Percentiles rank a stretch among this genome's conserved stretches.
Conservation (phyloP, 2,113 vertebrate genomes). For the Probosciger aterrimus region DNA sequence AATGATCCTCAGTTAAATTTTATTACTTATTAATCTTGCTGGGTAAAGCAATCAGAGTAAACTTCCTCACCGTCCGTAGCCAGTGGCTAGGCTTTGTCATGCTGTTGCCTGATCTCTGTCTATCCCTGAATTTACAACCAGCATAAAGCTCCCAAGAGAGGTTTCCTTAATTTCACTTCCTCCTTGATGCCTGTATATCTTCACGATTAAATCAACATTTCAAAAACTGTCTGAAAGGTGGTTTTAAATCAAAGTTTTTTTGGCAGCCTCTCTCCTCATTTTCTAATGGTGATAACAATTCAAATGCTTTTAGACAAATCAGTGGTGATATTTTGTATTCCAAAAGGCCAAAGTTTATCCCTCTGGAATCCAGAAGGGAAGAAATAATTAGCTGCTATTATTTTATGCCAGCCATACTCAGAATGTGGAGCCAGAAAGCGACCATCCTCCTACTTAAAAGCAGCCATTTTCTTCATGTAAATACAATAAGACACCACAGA, state of each 20-base stretch:
- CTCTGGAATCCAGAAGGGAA: not conserved
- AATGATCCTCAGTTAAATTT: not conserved
- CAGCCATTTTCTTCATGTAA: not conserved
- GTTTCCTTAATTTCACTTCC: not conserved
- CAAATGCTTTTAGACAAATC: not conserved
- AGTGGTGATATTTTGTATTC: not conserved
- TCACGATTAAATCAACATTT: not conserved
- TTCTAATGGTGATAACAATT: not conserved
- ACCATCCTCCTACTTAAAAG: not conserved
- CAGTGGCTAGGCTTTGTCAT: too few species aligned
- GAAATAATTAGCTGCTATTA: not conserved
- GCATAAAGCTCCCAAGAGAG: not conserved
- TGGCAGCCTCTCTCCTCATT: not conserved
- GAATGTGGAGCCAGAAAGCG: not conserved
- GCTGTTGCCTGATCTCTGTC: not conserved
- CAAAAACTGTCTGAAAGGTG: not conserved
- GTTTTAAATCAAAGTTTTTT: not conserved
- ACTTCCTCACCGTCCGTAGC: rapidly evolving
- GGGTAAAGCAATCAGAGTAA: not conserved
- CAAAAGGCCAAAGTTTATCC: not conserved
- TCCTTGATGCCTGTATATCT: not conserved
- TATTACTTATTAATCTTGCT: not conserved
- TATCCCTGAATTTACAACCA: not conserved
- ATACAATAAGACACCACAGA: not conserved
- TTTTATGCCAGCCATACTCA: not conserved